phyloP scores from a whole-genome alignment of 2,113 vertebrate genomes.

The Rissa tridactyla region DNA sequence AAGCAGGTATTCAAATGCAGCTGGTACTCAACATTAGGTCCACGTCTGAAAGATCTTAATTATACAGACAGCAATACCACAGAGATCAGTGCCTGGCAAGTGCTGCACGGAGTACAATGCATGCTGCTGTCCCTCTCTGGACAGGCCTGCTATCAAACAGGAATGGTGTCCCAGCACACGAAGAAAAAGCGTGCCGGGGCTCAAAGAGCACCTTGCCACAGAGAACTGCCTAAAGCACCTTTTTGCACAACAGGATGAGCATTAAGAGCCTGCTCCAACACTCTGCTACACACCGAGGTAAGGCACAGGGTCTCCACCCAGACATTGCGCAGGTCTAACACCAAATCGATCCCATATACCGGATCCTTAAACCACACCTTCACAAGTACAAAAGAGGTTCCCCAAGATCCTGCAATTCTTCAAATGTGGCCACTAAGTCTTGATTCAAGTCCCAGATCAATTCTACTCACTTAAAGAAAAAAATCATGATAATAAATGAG shows the following conservation, averaged over 20 bases:
- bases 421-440: background rate
- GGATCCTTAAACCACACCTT: background rate
- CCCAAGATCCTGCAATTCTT: background rate
- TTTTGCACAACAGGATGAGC: background rate
- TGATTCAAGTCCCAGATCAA: background rate
- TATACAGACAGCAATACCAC: background rate
- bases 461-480: background rate
- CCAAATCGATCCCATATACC: background rate
- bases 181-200: background rate
- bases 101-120: accelerated
- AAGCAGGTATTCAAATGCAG: background rate
- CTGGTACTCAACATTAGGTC: background rate
- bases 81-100: background rate
- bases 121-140: background rate
- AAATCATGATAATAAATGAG: background rate
- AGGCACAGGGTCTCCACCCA: too few species aligned
- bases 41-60: background rate
- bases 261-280: background rate
- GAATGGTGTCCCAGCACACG: background rate
- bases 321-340: background rate
- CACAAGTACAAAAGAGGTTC: background rate
- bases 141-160: background rate
- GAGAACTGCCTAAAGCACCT: background rate
- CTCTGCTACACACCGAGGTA: background rate
- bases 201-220: background rate